These are phyloP conservation scores for Acleris laterana DNA, from an alignment of 2,888 invertebrate genomes.

Conservation along the genomic window DNA sequence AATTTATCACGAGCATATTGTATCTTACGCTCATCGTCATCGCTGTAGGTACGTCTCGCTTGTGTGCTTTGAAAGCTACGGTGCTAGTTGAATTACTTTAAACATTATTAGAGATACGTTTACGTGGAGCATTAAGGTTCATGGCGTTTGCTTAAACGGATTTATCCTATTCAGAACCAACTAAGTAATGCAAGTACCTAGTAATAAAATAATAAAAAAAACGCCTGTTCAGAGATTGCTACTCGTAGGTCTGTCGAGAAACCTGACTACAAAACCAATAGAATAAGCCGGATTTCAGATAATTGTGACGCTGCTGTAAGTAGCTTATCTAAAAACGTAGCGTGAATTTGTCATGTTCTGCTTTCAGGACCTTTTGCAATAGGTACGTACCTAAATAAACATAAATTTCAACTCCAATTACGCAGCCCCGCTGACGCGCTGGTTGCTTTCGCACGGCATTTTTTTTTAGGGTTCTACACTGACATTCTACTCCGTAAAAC, in stretches of 20 bases:
- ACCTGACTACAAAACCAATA: background rate
- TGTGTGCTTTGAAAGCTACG: constrained; percentile 21
- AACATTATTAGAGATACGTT: too few relatives aligned
- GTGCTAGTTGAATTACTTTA: constrained; percentile 22
- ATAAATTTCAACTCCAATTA: constrained; percentile 33
- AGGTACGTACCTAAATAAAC: constrained; percentile 28
- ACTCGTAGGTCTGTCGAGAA: constrained; percentile 4
- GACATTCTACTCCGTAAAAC: too few relatives aligned
- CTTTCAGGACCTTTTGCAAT: constrained; percentile 4
- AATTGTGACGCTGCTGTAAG: background rate
- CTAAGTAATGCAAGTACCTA: too few relatives aligned
- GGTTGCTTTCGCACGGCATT: constrained; percentile 20
- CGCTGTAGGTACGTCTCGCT: constrained; percentile 39
- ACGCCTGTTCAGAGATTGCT: background rate
- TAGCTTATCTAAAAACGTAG: background rate
- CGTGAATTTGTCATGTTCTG: constrained; percentile 19
- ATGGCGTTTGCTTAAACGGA: too few relatives aligned
- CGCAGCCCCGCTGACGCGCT: constrained; percentile 28
- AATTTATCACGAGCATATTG: constrained; percentile 60
- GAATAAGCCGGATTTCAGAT: background rate
- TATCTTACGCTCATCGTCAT: constrained; percentile 46
- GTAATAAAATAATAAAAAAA: too few relatives aligned
- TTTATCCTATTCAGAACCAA: background rate
- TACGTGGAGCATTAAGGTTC: background rate
- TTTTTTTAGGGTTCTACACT: constrained; percentile 18